Evolutionary conservation across 2,113 vertebrate species (phyloP).

Genomic region (Heptranchias perlo): DNA sequence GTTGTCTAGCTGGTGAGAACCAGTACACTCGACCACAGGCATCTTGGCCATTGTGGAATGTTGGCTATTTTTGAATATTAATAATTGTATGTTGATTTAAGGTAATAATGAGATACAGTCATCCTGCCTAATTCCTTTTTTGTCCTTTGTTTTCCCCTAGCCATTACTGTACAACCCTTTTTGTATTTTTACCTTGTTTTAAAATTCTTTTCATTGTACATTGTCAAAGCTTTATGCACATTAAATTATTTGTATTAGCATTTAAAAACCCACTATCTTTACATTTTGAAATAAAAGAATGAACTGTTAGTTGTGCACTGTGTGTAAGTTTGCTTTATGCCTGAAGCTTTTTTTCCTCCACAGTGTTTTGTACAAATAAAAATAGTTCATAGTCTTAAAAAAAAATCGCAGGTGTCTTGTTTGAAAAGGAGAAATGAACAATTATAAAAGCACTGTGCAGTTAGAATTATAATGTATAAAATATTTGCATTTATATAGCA

Average conservation of each 20-base stretch:
- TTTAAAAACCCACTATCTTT: background rate
- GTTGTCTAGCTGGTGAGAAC: background rate
- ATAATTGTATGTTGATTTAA: background rate
- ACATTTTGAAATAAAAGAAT: background rate
- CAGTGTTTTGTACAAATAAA: background rate
- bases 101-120: too few species aligned
- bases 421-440: background rate
- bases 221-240: background rate
- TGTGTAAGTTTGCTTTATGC: background rate
- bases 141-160: too few species aligned
- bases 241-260: too few species aligned
- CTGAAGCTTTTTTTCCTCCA: background rate
- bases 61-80: background rate
- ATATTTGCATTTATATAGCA: background rate
- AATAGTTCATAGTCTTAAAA: background rate
- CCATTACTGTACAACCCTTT: too few species aligned
- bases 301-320: background rate
- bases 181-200: background rate
- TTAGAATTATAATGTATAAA: background rate
- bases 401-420: background rate
- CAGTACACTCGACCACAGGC: background rate
- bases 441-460: background rate
- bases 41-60: background rate
- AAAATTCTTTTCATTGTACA: background rate
- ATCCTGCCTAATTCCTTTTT: too few species aligned